These are phyloP conservation scores for Heliconius hermathena DNA, from an alignment of 1,140 invertebrate species.

Conservation along the genomic window DNA sequence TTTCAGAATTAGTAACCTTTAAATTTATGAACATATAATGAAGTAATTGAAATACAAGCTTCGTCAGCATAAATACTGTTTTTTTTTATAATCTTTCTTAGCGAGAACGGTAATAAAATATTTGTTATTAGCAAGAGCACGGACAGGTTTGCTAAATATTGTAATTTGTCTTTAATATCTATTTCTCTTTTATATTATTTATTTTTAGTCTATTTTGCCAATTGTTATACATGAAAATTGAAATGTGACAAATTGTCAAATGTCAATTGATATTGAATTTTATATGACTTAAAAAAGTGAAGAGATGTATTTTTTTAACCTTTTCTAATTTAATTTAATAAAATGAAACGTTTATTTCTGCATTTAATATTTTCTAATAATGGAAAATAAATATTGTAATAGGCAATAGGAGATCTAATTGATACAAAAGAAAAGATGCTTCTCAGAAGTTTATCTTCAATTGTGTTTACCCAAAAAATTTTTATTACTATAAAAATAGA, in stretches of 20 bases:
- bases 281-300: too few species aligned
- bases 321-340: neutral
- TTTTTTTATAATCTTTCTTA: too few species aligned
- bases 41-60: too few species aligned
- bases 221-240: neutral
- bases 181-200: neutral
- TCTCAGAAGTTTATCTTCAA: neutral
- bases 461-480: neutral
- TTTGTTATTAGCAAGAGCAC: too few species aligned
- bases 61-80: too few species aligned
- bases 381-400: conserved; percentile 2
- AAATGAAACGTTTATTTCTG: neutral
- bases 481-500: neutral
- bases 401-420: neutral
- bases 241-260: neutral
- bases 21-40: too few species aligned
- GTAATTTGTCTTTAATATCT: neutral
- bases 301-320: too few species aligned
- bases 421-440: neutral
- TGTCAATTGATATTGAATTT: neutral
- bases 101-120: neutral
- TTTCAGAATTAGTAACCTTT: too few species aligned
- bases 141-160: too few species aligned
- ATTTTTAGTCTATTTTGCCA: neutral
- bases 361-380: neutral